phyloP scores from a whole-genome alignment of 2,797 vertebrate genomes.

The Octomys mimax region DNA sequence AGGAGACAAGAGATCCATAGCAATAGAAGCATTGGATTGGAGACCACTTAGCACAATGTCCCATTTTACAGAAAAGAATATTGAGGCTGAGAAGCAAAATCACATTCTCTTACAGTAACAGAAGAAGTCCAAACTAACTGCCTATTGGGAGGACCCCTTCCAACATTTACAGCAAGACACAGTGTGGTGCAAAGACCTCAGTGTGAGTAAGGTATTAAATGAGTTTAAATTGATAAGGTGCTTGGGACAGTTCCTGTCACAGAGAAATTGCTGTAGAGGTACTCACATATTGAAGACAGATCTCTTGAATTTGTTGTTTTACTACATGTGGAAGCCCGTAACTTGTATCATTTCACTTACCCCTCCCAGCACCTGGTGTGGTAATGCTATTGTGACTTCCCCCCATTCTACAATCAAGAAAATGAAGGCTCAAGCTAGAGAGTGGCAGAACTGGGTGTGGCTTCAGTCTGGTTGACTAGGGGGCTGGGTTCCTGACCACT shows the following conservation, averaged over 20 bases:
- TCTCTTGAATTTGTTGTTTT: not conserved
- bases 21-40: not conserved
- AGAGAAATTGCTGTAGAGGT: not conserved
- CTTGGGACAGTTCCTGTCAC: not conserved
- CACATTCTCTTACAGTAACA: not conserved
- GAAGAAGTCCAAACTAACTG: not conserved
- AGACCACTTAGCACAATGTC: not conserved
- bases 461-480: not conserved
- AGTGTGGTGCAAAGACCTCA: not conserved
- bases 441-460: not conserved
- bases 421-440: not conserved
- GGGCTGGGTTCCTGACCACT: slow-evolving; percentile 32
- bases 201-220: not conserved
- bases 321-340: slow-evolving; percentile 33
- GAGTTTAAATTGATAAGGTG: slow-evolving; percentile 22
- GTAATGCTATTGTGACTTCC: not conserved
- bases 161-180: not conserved
- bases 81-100: not conserved
- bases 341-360: not conserved
- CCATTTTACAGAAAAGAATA: not conserved
- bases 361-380: not conserved
- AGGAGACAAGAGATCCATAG: not conserved
- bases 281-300: not conserved
- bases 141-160: not conserved
- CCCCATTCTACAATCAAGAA: slow-evolving; percentile 62